A percentile compares a stretch with the other conserved stretches of the same genome.
phyloP scores from a whole-genome alignment of 2,797 vertebrate species.

The Onychomys arenicola region DNA sequence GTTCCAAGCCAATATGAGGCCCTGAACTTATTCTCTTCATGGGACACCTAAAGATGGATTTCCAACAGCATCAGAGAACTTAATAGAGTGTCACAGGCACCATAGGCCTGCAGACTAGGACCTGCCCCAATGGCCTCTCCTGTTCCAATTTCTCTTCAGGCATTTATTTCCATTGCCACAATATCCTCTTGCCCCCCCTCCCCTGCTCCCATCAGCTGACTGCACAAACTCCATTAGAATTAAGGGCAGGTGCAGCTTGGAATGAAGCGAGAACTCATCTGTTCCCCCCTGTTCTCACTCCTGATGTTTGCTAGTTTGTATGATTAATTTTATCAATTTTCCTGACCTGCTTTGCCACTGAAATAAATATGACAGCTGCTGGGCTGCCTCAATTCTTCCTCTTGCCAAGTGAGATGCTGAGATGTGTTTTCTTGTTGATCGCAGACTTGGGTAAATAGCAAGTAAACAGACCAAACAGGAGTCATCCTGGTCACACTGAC shows the following conservation, averaged over 20 bases:
- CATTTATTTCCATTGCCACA: not conserved
- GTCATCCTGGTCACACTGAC: conserved; percentile 84
- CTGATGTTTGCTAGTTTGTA: conserved; percentile 88
- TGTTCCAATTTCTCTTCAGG: conserved; percentile 66
- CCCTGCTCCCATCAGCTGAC: conserved; percentile 83
- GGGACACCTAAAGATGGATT: conserved; percentile 73
- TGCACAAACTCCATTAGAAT: conserved; percentile 85
- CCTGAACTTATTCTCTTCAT: conserved; percentile 69
- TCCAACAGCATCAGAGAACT: conserved; percentile 13
- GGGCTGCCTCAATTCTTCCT: conserved; percentile 87
- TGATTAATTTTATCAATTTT: conserved; percentile 91
- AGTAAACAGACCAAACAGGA: conserved; percentile 87
- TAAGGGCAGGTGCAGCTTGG: conserved; percentile 86
- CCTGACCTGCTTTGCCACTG: conserved; percentile 90
- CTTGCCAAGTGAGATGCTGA: conserved; percentile 88
- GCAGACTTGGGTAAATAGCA: conserved; percentile 87
- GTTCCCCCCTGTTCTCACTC: conserved; percentile 81
- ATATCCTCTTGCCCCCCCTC: conserved; percentile 31
- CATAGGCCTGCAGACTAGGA: conserved; percentile 47
- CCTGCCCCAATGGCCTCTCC: conserved; percentile 33
- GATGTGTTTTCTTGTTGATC: conserved; percentile 87
- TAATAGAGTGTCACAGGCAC: conserved; percentile 68
- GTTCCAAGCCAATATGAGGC: conserved; percentile 55
- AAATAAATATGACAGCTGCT: conserved; percentile 90
- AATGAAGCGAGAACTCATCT: conserved; percentile 85